Base-by-base conservation (phyloP, 92 coral and sea anemone genomes). In the Epizoanthus stellaris region DNA sequence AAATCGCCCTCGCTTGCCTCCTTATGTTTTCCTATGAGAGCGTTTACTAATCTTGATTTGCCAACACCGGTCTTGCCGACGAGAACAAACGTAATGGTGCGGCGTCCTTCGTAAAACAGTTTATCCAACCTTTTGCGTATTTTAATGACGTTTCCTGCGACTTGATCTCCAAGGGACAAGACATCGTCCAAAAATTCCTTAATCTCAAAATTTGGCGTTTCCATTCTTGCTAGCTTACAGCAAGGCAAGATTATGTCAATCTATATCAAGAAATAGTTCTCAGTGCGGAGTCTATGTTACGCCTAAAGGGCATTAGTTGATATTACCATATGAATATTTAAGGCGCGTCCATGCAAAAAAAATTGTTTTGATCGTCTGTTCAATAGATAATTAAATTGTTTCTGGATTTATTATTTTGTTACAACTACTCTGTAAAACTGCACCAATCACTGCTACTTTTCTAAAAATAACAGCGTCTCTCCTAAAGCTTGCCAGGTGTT, bases 21-120 rank as follows among this genome's bases (percentile, higher is more conserved):
- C 16, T 16, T 21, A 3, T 67, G 73, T 21, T 16, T 7, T 34
- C 47, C 73, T 3, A 67, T 14, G 5, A 67, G 47, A 30, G 45
- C 43, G 73, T 67, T 67, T 34, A 67, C 73, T 12, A 67, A 39
- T 39, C 73, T 40, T 67, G 73, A 67, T 34, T 67, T 67, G 43
- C 73, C 73, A 30, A 17, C 45, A 16, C 73, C 73, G 3, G 45
- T 30, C 25, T 67, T 39, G 19, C 73, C 73, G 17, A 67, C 43
- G 7, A 67, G 16, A 11, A 25, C 73, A 62, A 62, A 4, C 9
- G 67, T 62, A 62, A 19, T 19, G 23, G 25, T 20, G 36, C 5
- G 67, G 7, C 67, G 67, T 15, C 67, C 67, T 19, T 62, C 23
- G 16, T 62, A 62, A 5, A 62, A 62, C 67, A 62, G 6, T 17